Base-by-base conservation (phyloP, 2,113 vertebrate genomes). In the Pagrus major region DNA sequence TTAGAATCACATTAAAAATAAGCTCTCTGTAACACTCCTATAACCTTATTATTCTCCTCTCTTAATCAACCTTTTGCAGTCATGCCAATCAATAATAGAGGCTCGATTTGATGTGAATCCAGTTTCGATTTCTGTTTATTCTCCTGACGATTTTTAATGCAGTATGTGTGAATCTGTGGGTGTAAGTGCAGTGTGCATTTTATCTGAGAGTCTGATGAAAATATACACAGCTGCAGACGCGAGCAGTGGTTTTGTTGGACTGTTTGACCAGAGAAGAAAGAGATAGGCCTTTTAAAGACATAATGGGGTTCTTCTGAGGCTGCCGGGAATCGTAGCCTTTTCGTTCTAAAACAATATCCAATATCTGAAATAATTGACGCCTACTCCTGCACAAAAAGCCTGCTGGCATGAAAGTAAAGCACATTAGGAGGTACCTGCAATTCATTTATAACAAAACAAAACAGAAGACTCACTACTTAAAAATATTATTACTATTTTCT, bases 331-430 rank as follows among this genome's bases (percentile, higher is more conserved):
- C 33, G 52, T 52, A 55, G 80, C 80, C 75, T 77, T 83, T 86
- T 86, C 51, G 21, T 78, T 86, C 71, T 84, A 81, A 90, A 89
- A 88, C 76, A 85, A 76, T 81, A 85, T 88, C 80, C 88, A 71
- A 71, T 76, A 86, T 88, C 80, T 85, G 27, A 78, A 89, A 87
- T 86, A 89, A 90, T 70, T 89, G 78, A 86, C 71, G 67, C 78
- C 81, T 78, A 71, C 83, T 86, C 78, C 27, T 16, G 8, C 61
- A 86, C 76, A 83, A 72, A 84, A 84, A 82, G 68, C 80, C 80
- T 66, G 72, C 61, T 70, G 71, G 82, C 58, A 71, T 76, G 66
- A 83, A 78, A 82, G 80, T 29, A 44, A 80, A 82, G 71, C 71
- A 75, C 87, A 86, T 86, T 79, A 64, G 39, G 47, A 80, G 55